Conservation (phyloP, 2,888 invertebrate genomes). For the Polietes domitor region DNA sequence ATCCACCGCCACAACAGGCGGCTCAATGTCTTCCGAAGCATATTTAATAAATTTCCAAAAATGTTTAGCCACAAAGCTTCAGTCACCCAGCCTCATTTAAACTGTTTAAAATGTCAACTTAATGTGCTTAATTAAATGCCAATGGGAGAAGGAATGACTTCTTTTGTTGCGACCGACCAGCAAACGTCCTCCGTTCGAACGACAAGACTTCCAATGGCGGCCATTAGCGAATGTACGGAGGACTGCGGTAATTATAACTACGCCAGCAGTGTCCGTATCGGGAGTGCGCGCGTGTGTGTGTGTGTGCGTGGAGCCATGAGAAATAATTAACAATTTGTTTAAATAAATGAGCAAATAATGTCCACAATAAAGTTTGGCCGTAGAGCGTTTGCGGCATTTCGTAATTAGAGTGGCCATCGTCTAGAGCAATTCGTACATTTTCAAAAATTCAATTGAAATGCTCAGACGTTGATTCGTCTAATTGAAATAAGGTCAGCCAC, state of each 20-base stretch:
- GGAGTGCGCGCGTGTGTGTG: neutral
- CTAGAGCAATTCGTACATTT: neutral
- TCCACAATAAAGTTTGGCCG: constrained; percentile 29
- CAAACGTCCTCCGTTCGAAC: neutral
- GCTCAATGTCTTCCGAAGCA: constrained; percentile 8
- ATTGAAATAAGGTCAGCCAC: too few relatives aligned
- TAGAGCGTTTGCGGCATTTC: constrained; percentile 20
- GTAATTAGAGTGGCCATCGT: constrained; percentile 27
- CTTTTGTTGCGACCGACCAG: constrained; percentile 22
- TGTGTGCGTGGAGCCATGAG: neutral
- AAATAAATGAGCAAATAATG: constrained; percentile 52
- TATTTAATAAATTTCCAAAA: constrained; percentile 41
- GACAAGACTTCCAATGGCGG: neutral
- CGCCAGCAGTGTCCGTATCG: neutral
- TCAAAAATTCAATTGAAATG: neutral
- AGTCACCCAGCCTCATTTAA: constrained; percentile 70
- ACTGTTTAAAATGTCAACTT: constrained; percentile 78
- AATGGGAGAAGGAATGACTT: constrained; percentile 41
- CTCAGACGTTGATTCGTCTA: too few relatives aligned
- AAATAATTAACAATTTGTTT: constrained; percentile 56
- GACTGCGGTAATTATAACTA: constrained; percentile 17
- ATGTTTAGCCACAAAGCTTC: constrained; percentile 46
- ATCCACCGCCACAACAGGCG: neutral
- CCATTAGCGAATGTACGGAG: neutral
- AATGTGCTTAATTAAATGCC: constrained; percentile 77